Percentiles rank a stretch among this genome's conserved stretches.
Conservation (phyloP, 2,113 vertebrate genomes). For the Corythoichthys intestinalis region DNA sequence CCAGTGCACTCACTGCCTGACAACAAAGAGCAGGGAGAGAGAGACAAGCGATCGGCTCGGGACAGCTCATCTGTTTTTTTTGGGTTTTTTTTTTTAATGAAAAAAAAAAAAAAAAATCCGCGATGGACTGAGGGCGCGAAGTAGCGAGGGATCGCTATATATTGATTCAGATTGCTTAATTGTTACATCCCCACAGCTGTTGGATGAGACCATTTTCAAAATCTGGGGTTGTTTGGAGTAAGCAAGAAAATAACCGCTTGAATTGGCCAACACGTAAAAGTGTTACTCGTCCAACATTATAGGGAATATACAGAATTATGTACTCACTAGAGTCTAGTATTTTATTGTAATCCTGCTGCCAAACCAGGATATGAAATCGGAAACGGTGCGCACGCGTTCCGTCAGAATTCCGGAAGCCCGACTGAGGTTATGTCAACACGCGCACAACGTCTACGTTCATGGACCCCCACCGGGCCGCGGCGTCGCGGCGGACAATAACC, state of each 20-base stretch:
- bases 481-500: slow-evolving; percentile 63
- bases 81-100: too few species aligned
- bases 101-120: too few species aligned
- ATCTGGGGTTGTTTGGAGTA: not conserved
- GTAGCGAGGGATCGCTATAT: too few species aligned
- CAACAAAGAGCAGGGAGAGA: too few species aligned
- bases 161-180: too few species aligned
- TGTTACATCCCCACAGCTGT: not conserved
- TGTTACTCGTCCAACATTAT: not conserved
- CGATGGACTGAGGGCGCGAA: too few species aligned
- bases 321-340: not conserved
- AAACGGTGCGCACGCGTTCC: slow-evolving; percentile 54
- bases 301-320: not conserved
- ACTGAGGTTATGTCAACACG: slow-evolving; percentile 76
- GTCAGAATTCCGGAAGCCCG: slow-evolving; percentile 58
- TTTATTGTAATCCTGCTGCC: slow-evolving; percentile 20
- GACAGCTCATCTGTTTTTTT: too few species aligned
- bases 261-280: not conserved
- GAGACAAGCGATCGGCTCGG: too few species aligned
- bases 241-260: not conserved
- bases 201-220: not conserved
- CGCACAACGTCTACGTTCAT: slow-evolving; percentile 71
- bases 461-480: slow-evolving; percentile 48
- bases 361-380: slow-evolving; percentile 42
- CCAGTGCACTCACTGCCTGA: too few species aligned